Evolutionary conservation across 1,140 invertebrate genomes (phyloP), one percentile per base, ranked within the genome.

Genomic region (Ephestia elutella): DNA sequence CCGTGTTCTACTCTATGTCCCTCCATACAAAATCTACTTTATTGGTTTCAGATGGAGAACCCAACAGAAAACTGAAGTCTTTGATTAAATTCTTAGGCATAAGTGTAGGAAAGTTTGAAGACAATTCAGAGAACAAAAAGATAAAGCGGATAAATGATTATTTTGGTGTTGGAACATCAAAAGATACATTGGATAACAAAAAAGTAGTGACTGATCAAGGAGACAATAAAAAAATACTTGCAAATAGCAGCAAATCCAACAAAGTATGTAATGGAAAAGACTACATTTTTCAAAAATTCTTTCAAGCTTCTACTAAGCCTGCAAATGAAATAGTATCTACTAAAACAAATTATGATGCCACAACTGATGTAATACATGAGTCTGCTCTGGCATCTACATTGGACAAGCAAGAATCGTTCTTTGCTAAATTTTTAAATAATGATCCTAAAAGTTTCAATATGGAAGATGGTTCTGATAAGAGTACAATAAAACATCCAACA

Each of bases 31-130:
- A 54, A 30, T 44, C 21, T 9, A 38, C 9, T 32, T 32, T 35
- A 30, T 13, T 48, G 17, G 50, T 83, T 84, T 49, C 68, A 87
- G 85, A 78, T 65, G 63, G 59, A 17, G 82, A 84, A 62, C 35
- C 50, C n/a, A 79, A 90, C 21, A 75, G 82, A 49, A 86, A 71
- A 25, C 70, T 91, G 2, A 87, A 91, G 65, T 90, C 90, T 59
- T 89, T 91, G 0, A 91, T 96, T 15, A 91, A 91, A 59, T 94
- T 92, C 78, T 82, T 96, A 8, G 93, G 94, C 5, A 87, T 96
- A 2, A 94, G 94, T 65, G 94, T 93, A 17, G 92, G 93, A 1
- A 96, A 96, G 84, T 97, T 97, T 89, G 89, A 93, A 70, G 90
- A 93, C 63, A 82, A 80, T 21, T 67, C 72, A 21, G 82, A 89